Percentiles rank a stretch among this genome's conserved stretches.
phyloP scores from a whole-genome alignment of 2,888 invertebrate genomes.

The Melolontha melolontha region DNA sequence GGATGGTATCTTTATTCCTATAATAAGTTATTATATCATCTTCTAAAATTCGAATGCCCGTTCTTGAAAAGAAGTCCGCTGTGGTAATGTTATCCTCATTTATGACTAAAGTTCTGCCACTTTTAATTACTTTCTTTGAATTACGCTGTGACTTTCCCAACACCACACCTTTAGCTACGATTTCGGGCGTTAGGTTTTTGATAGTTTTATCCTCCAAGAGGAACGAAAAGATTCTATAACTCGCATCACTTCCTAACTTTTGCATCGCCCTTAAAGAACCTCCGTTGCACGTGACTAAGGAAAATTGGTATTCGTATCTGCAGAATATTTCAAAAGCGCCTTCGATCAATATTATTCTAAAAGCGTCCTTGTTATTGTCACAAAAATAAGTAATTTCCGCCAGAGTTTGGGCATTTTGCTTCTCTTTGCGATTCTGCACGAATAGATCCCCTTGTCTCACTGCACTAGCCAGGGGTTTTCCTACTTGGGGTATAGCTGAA shows the following conservation, averaged over 20 bases:
- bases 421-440: slow-evolving; percentile 38
- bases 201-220: slow-evolving; percentile 33
- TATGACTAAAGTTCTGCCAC: slow-evolving; percentile 40
- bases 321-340: slow-evolving; percentile 45
- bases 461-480: slow-evolving; percentile 36
- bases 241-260: slow-evolving; percentile 45
- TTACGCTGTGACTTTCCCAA: slow-evolving; percentile 40
- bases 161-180: slow-evolving; percentile 40
- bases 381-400: slow-evolving; percentile 41
- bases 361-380: slow-evolving; percentile 39
- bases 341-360: slow-evolving; percentile 39
- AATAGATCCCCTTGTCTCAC: slow-evolving; percentile 41
- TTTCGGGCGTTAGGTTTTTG: slow-evolving; percentile 33
- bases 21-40: slow-evolving; percentile 37
- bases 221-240: slow-evolving; percentile 41
- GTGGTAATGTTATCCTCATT: slow-evolving; percentile 36
- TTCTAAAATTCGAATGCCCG: slow-evolving; percentile 31
- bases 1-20: slow-evolving; percentile 10
- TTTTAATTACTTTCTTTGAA: slow-evolving; percentile 40
- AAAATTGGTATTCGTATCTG: slow-evolving; percentile 45
- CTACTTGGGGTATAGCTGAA: slow-evolving; percentile 40
- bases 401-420: slow-evolving; percentile 36
- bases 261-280: slow-evolving; percentile 45
- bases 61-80: slow-evolving; percentile 31
- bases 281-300: slow-evolving; percentile 42